Base-by-base conservation (phyloP, 37 sponge, comb jelly and placozoan species). In the Halichondria panicea region DNA sequence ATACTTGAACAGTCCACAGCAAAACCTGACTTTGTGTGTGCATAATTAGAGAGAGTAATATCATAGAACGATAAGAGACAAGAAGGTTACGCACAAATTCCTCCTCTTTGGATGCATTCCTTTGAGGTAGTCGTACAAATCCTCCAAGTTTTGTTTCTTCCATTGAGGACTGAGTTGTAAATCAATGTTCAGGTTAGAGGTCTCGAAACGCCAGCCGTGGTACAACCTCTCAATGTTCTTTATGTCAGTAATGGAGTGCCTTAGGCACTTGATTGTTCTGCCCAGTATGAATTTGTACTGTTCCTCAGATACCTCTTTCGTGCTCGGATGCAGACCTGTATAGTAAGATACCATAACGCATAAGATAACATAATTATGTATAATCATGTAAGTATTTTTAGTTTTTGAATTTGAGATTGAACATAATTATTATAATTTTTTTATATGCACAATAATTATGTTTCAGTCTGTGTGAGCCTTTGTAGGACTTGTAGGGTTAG, bases 81-180 rank as follows among this genome's bases (percentile, higher is more conserved):
- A n/a, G n/a, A n/a, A n/a, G n/a, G n/a, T n/a, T n/a, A 24, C 38
- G 12, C 24, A 39, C 27, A 68, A 13, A 15, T 19, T 25, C 43
- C 43, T 24, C 42, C 13, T 2, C 18, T 40, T 40, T 38, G 27
- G 42, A 24, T 19, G 41, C 37, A 13, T 68, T 1, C 36, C 68
- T 38, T 36, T 3, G 56, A n/a, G 56, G 25, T 27, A 27, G 9
- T 55, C 22, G 9, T n/a, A 3, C 3, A 55, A 55, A 27, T 38
- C 37, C 13, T 68, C 42, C n/a, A n/a, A n/a, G 25, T 68, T 27
- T 41, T 68, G 38, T 41, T 41, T 68, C 1, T 37, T 25, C 38
- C 38, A 68, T 27, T 8, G 9, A 42, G 68, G 68, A 25, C 68
- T 68, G 25, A 68, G 3, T 18, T 42, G 68, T 43, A 68, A 37